Conservation (phyloP, 2,888 invertebrate genomes). For the Adelognathus sp. region DNA sequence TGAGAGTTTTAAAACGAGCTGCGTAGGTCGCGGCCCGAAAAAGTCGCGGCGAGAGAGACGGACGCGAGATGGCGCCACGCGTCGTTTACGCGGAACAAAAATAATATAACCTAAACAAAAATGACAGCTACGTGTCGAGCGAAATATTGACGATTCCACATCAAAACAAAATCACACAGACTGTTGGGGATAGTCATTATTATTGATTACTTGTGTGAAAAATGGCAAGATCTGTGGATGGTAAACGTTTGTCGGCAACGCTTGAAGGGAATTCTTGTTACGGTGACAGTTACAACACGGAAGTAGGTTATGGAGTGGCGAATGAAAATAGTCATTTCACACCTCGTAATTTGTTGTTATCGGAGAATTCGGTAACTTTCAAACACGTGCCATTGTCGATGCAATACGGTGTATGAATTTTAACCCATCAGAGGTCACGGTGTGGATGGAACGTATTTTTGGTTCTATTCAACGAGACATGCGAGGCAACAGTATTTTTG, state of each 20-base stretch:
- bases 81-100: background rate
- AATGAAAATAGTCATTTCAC: background rate
- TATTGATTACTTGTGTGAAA: background rate
- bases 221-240: slow-evolving; percentile 35
- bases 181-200: background rate
- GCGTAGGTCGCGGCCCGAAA: slow-evolving; percentile 25
- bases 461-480: no score
- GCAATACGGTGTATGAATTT: no score
- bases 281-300: slow-evolving; percentile 22
- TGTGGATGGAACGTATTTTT: no score
- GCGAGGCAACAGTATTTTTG: no score
- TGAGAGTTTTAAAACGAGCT: slow-evolving; percentile 23
- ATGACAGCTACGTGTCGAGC: slow-evolving; percentile 45
- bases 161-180: background rate
- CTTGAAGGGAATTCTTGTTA: slow-evolving; percentile 31
- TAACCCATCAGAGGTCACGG: no score
- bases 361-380: background rate
- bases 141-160: background rate
- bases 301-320: slow-evolving; percentile 26
- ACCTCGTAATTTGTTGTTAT: background rate
- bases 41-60: background rate
- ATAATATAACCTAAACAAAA: slow-evolving; percentile 45
- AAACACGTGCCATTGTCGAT: background rate
- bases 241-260: slow-evolving; percentile 12
- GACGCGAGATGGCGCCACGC: background rate